Percentiles rank a stretch among this genome's conserved stretches.
Evolutionary conservation across 2,113 vertebrate species (phyloP).

Genomic region (Callaeas wilsoni): DNA sequence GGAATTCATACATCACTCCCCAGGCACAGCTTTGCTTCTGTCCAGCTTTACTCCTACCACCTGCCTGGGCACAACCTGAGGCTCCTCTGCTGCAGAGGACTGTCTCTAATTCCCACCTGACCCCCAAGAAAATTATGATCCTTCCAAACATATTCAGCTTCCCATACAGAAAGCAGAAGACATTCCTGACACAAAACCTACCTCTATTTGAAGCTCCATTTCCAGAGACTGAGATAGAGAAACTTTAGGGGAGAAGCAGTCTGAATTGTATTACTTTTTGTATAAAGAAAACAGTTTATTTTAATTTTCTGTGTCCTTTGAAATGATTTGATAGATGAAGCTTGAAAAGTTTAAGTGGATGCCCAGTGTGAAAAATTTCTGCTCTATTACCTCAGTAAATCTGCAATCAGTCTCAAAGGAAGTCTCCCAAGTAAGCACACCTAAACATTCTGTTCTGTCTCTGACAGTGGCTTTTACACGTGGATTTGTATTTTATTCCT

Average conservation of each 20-base stretch:
- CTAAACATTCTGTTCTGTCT: not conserved
- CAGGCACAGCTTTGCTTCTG: not conserved
- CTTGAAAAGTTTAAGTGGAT: not conserved
- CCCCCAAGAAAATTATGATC: not conserved
- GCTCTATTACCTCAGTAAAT: not conserved
- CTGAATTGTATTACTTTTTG: not conserved
- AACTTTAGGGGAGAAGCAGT: not conserved
- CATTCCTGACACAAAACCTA: not conserved
- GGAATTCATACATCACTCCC: not conserved
- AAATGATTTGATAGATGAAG: not conserved
- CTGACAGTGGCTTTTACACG: not conserved
- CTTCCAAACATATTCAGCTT: not conserved
- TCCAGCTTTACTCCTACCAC: not conserved
- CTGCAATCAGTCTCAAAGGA: not conserved
- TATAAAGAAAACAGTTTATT: not conserved
- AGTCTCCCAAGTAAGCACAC: not conserved
- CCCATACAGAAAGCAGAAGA: not conserved
- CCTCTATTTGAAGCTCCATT: not conserved
- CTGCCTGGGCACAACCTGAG: not conserved
- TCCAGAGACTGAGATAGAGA: not conserved
- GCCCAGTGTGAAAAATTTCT: not conserved
- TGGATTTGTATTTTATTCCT: not conserved
- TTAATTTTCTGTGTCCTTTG: not conserved
- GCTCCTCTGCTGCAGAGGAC: not conserved
- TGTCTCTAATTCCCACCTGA: not conserved